Evolutionary conservation across 2,888 invertebrate genomes (phyloP), one percentile per base, ranked within the genome.

Genomic region (Bimastos eiseni): DNA sequence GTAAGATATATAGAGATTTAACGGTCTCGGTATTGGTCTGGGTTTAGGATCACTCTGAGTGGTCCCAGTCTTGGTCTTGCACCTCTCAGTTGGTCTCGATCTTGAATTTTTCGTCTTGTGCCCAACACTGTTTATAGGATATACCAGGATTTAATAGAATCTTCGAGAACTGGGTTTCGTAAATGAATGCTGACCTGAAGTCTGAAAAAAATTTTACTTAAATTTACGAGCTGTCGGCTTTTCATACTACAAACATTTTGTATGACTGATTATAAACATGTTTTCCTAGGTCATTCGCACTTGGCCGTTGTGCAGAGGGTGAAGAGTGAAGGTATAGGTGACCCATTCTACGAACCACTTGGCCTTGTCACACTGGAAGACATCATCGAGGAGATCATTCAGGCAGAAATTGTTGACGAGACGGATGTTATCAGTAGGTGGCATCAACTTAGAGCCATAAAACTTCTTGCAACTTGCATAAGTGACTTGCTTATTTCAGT

Each of bases 371-470:
- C 99, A 0, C 95, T 99, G 86, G 99, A 99, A 95, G 99, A 99
- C 95, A 98, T 99, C 91, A 99, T 99, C 92, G 99, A 99, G 94
- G 99, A 99, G 95, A 96, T 99, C 93, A 98, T 99, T 92, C 98
- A 99, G 95, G 97, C 98, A 0, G 99, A 99, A 96, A 99, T 99
- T 93, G 97, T 98, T 93, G 99, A 99, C 95, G 99, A 99, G 95
- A 99, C 98, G 0, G 99, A 99, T 95, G 98, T 98, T 1, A 97
- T 98, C 94, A 97, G 98, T 97, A 96, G 97, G 92, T 70, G 70
- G 11, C 17, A 5, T 55, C 5, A 55, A 55, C 30, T 55, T 70
- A n/a, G n/a, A 70, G 70, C n/a, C 30, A 70, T n/a, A 70, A 70
- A 30, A 70, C n/a, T 70, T 70, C 70, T 70, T 70, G 70, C 70